Evolutionary conservation across 37 sponge, comb jelly and placozoan species (phyloP), one percentile per base, ranked within the genome.

Genomic region (Bolinopsis microptera): DNA sequence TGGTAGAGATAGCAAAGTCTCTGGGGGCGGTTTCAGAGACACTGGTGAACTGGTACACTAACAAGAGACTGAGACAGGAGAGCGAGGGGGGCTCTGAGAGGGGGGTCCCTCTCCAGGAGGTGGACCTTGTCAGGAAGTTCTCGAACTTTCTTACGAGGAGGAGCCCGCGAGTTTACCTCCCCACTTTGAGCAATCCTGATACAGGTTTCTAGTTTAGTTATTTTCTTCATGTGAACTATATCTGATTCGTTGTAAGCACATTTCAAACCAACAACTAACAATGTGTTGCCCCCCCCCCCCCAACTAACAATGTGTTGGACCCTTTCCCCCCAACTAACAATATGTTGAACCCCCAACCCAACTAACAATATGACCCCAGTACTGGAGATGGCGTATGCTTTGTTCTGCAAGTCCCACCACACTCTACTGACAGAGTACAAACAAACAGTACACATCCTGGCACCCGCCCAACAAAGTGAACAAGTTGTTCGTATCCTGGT

Each of bases 81-180:
- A 21, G 9, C 74, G 74, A 30, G n/a, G 68, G 68, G 18, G 68
- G 68, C 9, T 21, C 16, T 23, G 75, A 72, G 25, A 23, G 35
- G 38, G 83, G 38, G 36, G 35, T 80, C 38, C 38, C 83, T 36
- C 21, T 3, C 28, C 38, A 80, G 36, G 83, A 80, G 83, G 83
- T 80, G 83, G 83, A 80, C 38, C 23, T 80, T 5, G 83, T 80
- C 38, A 80, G 35, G 83, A 80, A 80, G 83, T 80, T 80, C 83
- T 35, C 38, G 28, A 80, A 80, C 38, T 80, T 80, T 23, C 83
- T 80, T 0, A 80, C 83, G 0, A 32, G 83, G 23, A 3, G 83
- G 38, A 80, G 35, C 83, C 83, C 83, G 8, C 33, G 83, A 35
- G 28, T 80, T 38, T 80, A 80, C 23, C 83, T 80, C 5, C 83